phyloP scores from a whole-genome alignment of 2,797 vertebrate species.

The Chloroceryle inda region DNA sequence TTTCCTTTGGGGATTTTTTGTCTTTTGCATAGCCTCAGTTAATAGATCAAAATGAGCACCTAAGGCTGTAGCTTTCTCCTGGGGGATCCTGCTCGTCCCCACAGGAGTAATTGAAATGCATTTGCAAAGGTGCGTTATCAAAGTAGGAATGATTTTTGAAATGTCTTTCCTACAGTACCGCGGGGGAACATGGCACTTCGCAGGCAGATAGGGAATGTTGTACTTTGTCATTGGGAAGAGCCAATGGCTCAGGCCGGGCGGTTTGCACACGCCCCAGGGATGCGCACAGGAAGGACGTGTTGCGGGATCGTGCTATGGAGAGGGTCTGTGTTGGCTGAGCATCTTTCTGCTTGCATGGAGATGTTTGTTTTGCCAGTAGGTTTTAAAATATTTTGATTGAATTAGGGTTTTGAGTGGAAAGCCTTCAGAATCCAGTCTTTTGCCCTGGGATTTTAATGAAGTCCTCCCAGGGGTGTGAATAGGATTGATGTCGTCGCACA shows the following conservation, averaged over 20 bases:
- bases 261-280: accelerated
- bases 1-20: slow-evolving; percentile 52
- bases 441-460: slow-evolving; percentile 54
- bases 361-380: neutral
- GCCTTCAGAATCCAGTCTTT: neutral
- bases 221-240: neutral
- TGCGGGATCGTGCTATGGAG: accelerated
- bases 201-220: neutral
- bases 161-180: neutral
- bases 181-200: neutral
- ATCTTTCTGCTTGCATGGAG: neutral
- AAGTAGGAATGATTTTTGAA: neutral
- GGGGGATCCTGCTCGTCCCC: neutral
- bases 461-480: slow-evolving; percentile 43
- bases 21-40: slow-evolving; percentile 11
- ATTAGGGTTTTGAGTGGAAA: slow-evolving; percentile 36
- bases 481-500: slow-evolving; percentile 47
- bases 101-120: neutral
- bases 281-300: accelerated
- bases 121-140: neutral
- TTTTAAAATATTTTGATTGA: slow-evolving; percentile 40
- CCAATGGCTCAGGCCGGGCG: accelerated
- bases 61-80: neutral
- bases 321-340: neutral
- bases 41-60: neutral